Evolutionary conservation across 1,140 invertebrate genomes (phyloP).

Genomic region (Eriocheir sinensis): DNA sequence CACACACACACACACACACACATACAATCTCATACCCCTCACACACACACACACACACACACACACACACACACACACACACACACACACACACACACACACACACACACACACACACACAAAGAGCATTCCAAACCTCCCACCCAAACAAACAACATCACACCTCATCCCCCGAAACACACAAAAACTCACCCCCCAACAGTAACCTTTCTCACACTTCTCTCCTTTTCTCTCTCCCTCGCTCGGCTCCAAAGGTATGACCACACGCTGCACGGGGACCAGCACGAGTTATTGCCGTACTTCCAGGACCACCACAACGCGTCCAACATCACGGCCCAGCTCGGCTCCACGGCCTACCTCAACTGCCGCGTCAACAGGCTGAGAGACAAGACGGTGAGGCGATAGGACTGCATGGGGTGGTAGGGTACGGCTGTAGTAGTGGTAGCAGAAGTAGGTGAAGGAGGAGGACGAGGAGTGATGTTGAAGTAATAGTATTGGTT

Average conservation of each 20-base stretch:
- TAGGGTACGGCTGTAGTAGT: too few species aligned
- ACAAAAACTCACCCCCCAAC: neutral
- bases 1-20: neutral
- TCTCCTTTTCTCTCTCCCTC: neutral
- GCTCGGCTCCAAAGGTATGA: constrained; percentile 60
- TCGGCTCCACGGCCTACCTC: constrained; percentile 89
- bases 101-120: neutral
- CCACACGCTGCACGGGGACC: constrained; percentile 66
- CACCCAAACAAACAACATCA: too few species aligned
- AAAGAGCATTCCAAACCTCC: too few species aligned
- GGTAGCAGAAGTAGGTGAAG: too few species aligned
- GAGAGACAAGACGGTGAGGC: constrained; percentile 92
- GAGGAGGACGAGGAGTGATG: too few species aligned
- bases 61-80: neutral
- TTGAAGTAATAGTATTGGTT: too few species aligned
- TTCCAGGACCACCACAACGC: constrained; percentile 75
- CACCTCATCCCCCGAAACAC: too few species aligned
- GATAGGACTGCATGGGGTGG: too few species aligned
- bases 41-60: too few species aligned
- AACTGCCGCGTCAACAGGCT: constrained; percentile 92
- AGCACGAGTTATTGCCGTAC: constrained; percentile 74
- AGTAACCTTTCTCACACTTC: neutral
- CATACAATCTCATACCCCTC: too few species aligned
- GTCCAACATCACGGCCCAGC: constrained; percentile 89
- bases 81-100: neutral